Evolutionary conservation across 2,113 vertebrate genomes (phyloP).

Genomic region (Odontophorus gujanensis): DNA sequence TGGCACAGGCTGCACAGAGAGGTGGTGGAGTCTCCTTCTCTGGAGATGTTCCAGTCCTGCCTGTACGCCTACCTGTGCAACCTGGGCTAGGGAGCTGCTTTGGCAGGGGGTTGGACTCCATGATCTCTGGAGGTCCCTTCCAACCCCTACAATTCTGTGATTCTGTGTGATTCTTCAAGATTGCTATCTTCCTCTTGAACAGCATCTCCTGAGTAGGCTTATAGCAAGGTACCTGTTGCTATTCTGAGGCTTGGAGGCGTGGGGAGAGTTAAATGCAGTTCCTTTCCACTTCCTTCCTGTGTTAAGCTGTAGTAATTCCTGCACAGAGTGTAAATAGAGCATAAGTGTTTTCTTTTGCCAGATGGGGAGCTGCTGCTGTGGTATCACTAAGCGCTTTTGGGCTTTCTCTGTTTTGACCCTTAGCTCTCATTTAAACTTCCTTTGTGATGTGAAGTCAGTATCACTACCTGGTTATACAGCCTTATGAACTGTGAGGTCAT

Average conservation of each 20-base stretch:
- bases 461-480: neutral
- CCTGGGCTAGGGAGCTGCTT: no score
- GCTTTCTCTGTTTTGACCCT: neutral
- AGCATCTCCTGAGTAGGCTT: neutral
- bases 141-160: no score
- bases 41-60: no score
- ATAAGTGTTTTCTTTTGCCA: neutral
- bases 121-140: no score
- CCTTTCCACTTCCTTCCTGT: neutral
- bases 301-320: neutral
- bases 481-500: neutral
- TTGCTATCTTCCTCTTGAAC: neutral
- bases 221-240: neutral
- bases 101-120: no score
- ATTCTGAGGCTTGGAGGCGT: neutral
- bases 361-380: neutral
- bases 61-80: no score
- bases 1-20: no score
- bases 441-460: accelerated
- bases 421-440: neutral
- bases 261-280: neutral
- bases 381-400: neutral
- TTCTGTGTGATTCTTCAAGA: neutral
- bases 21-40: no score
- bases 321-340: neutral